Percentiles rank a stretch among this genome's conserved stretches.
Conservation (phyloP, 1,140 invertebrate genomes). For the Zaprionus ghesquierei region DNA sequence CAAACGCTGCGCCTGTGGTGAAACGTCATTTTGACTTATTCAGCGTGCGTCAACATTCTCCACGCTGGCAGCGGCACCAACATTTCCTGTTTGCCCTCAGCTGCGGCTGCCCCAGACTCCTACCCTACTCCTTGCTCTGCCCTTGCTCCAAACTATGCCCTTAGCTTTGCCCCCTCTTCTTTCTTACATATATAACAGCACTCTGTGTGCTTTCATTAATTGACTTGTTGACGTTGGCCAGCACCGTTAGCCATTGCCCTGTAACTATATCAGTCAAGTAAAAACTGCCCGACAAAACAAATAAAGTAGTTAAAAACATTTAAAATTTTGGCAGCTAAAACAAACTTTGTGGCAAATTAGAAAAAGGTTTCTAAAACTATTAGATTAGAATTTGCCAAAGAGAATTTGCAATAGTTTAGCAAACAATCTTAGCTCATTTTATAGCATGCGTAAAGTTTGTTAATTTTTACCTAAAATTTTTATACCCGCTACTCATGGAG, state of each 20-base stretch:
- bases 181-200: background rate
- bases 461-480: too few species aligned
- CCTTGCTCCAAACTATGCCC: too few species aligned
- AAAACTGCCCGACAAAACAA: background rate
- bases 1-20: background rate
- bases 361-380: too few species aligned
- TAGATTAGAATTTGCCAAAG: too few species aligned
- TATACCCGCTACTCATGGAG: too few species aligned
- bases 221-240: background rate
- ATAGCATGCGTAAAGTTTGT: too few species aligned
- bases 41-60: conserved; percentile 29
- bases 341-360: too few species aligned
- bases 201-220: conserved; percentile 17
- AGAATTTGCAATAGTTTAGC: too few species aligned
- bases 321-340: background rate
- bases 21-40: conserved; percentile 42
- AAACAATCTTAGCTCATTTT: too few species aligned
- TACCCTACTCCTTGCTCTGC: background rate
- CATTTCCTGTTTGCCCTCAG: conserved; percentile 9
- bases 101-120: background rate
- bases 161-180: background rate
- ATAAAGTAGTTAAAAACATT: background rate
- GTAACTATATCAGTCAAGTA: background rate
- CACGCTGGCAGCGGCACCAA: background rate
- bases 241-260: background rate